Conservation (phyloP, 2,797 vertebrate genomes). For the Moxostoma hubbsi region DNA sequence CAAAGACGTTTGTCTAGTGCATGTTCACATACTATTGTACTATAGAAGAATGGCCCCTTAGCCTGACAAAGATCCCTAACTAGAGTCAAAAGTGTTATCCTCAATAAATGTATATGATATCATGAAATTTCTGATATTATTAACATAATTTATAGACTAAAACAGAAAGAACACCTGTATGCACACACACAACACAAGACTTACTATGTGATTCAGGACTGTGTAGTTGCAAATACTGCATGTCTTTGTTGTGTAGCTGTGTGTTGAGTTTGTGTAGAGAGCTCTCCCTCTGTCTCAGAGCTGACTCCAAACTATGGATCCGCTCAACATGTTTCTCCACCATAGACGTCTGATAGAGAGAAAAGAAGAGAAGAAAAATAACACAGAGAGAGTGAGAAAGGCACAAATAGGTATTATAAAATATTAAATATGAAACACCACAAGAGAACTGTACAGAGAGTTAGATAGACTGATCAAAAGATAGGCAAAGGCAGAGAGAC, state of each 20-base stretch:
- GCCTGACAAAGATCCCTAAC: no score
- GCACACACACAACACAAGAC: slow-evolving; percentile 51
- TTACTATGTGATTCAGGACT: slow-evolving; percentile 80
- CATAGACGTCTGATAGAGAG: slow-evolving; percentile 81
- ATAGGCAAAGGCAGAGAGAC: slow-evolving; percentile 24
- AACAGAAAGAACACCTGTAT: neutral
- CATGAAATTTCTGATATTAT: no score
- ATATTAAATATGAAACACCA: slow-evolving; percentile 28
- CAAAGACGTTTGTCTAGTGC: no score
- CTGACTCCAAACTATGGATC: slow-evolving; percentile 90
- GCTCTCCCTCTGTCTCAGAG: slow-evolving; percentile 85
- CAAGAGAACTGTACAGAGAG: slow-evolving; percentile 14
- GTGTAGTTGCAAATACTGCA: slow-evolving; percentile 89
- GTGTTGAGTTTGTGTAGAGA: slow-evolving; percentile 87
- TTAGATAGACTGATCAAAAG: slow-evolving; percentile 26
- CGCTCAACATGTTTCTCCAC: slow-evolving; percentile 94
- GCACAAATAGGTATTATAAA: slow-evolving; percentile 20
- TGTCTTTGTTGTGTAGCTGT: slow-evolving; percentile 86
- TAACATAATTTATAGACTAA: neutral
- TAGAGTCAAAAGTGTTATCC: no score
- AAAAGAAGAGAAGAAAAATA: neutral
- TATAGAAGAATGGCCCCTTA: no score
- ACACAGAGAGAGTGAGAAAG: slow-evolving; percentile 16
- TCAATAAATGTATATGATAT: neutral
- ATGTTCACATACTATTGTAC: no score